A percentile compares a stretch with the other conserved stretches of the same genome.
phyloP scores from a whole-genome alignment of 2,113 vertebrate species.

The Gobius niger region DNA sequence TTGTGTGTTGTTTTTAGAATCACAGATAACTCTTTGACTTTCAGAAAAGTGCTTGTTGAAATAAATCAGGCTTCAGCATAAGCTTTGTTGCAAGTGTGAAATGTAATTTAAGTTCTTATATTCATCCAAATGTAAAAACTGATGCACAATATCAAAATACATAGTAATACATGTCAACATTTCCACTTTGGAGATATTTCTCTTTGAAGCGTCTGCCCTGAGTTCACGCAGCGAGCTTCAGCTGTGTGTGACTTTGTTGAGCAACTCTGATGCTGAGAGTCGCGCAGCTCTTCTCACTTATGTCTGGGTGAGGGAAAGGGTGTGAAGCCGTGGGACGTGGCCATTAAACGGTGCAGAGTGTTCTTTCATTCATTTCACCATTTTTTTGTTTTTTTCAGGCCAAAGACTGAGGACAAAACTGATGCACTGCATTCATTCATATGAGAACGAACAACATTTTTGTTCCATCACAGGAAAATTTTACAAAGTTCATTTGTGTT shows the following conservation, averaged over 20 bases:
- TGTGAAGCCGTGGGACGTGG: constrained; percentile 49
- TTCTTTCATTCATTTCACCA: constrained; percentile 49
- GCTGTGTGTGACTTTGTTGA: constrained; percentile 14
- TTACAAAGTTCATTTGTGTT: not conserved
- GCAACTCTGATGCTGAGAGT: constrained; percentile 19
- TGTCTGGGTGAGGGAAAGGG: constrained; percentile 26
- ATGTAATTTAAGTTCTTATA: too few relatives aligned
- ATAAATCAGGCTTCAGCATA: too few relatives aligned
- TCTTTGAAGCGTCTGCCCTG: not conserved
- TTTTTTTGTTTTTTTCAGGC: constrained; percentile 17
- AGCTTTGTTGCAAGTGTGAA: too few relatives aligned
- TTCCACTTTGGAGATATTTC: not conserved
- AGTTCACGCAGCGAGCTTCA: not conserved
- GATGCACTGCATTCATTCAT: constrained; percentile 12
- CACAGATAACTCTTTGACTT: too few relatives aligned
- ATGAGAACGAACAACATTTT: not conserved
- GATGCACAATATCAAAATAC: too few relatives aligned
- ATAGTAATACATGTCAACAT: not conserved
- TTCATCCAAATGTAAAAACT: too few relatives aligned
- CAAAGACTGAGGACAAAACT: constrained; percentile 13
- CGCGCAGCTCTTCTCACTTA: constrained; percentile 35
- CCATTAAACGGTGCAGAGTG: constrained; percentile 21
- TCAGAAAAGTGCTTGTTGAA: too few relatives aligned
- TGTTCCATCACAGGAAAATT: constrained; percentile 29
- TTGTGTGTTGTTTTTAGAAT: too few relatives aligned